phyloP scores from a whole-genome alignment of 2,797 vertebrate genomes.

The Pagetopsis macropterus region DNA sequence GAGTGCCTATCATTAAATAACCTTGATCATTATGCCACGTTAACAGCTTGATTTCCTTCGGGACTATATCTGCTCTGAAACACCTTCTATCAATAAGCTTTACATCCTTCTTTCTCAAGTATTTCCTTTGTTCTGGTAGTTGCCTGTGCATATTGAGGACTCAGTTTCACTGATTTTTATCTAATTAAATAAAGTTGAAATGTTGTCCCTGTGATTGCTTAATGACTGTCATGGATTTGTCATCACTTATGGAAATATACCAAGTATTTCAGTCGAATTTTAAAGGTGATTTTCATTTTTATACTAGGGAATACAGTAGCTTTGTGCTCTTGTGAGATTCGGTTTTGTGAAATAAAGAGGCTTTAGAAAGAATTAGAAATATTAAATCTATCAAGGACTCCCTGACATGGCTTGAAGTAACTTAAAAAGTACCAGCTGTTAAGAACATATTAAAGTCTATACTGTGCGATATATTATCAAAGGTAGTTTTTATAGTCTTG shows the following conservation, averaged over 20 bases:
- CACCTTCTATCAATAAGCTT: conserved; percentile 27
- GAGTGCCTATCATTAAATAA: conserved; percentile 21
- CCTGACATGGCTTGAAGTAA: background rate
- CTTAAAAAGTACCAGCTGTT: background rate
- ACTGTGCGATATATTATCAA: background rate
- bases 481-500: background rate
- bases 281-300: background rate
- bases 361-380: background rate
- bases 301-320: background rate
- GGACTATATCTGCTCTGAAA: conserved; percentile 11
- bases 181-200: background rate
- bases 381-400: background rate
- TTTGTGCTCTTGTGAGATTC: background rate
- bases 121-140: conserved; percentile 18
- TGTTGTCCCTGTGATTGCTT: background rate
- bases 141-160: conserved; percentile 5
- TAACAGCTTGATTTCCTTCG: conserved; percentile 42
- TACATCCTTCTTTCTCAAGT: background rate
- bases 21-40: conserved; percentile 26
- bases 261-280: background rate
- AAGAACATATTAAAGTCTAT: background rate
- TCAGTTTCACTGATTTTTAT: background rate
- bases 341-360: background rate
- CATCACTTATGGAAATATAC: background rate
- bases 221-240: background rate